These are phyloP conservation scores for Lycocerus yunnanus DNA, from an alignment of 2,888 invertebrate genomes.

Conservation along the genomic window DNA sequence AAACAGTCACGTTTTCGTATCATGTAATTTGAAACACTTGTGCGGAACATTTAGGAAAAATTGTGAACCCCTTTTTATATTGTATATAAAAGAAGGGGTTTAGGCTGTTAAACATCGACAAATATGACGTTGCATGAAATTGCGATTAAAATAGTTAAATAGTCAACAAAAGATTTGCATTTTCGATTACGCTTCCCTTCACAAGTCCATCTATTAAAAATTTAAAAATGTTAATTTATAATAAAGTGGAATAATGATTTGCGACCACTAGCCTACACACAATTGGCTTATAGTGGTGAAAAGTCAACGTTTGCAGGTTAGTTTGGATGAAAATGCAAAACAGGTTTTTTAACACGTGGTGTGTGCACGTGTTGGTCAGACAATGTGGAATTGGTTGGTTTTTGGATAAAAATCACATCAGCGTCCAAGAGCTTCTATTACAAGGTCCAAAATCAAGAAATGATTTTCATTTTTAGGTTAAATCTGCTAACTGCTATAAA, in stretches of 20 bases:
- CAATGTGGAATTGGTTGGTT: too few species aligned
- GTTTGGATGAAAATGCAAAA: not conserved
- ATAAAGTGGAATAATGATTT: not conserved
- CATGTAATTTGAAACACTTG: conserved; percentile 20
- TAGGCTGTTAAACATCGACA: conserved; percentile 46
- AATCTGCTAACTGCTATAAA: too few species aligned
- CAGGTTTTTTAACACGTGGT: not conserved
- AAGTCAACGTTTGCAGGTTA: conserved; percentile 4
- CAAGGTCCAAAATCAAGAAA: too few species aligned
- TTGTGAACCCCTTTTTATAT: not conserved
- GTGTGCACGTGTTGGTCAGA: not conserved
- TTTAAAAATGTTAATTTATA: conserved; percentile 37
- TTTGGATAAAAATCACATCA: too few species aligned
- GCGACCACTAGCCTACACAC: not conserved
- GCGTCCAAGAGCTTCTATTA: too few species aligned
- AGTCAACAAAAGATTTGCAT: conserved; percentile 50
- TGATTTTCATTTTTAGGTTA: too few species aligned
- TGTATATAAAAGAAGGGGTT: conserved; percentile 22
- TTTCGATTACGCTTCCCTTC: conserved; percentile 48
- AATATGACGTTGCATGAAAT: conserved; percentile 55
- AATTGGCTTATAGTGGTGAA: not conserved
- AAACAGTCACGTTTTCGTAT: conserved; percentile 19
- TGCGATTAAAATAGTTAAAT: conserved; percentile 54
- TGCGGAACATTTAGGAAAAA: not conserved
- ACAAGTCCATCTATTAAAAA: conserved; percentile 17